phyloP scores from a whole-genome alignment of 1,140 invertebrate genomes.

The Drosophila sp. region DNA sequence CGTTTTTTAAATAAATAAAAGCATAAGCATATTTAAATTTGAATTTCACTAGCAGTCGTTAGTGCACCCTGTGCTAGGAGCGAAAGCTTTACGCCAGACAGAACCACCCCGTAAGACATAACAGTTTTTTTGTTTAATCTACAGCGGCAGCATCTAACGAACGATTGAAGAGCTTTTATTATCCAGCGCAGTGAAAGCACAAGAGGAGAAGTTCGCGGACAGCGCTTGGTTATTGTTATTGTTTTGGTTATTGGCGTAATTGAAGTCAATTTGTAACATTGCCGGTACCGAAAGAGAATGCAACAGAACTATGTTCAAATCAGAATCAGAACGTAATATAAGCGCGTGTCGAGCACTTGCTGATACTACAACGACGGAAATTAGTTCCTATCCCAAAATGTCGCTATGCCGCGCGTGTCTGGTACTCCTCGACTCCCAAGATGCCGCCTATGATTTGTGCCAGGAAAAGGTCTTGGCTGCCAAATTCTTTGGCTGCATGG shows the following conservation, averaged over 20 bases:
- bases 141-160: conserved; percentile 34
- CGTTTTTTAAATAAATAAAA: conserved; percentile 21
- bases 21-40: conserved; percentile 9
- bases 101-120: conserved; percentile 37
- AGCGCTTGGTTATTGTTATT: conserved; percentile 24
- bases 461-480: conserved; percentile 55
- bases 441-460: conserved; percentile 49
- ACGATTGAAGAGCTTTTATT: conserved; percentile 49
- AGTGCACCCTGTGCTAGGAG: conserved; percentile 19
- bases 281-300: conserved; percentile 6
- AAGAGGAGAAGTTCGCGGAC: conserved; percentile 18
- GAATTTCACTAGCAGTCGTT: conserved; percentile 2
- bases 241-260: conserved; percentile 13
- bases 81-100: conserved; percentile 7
- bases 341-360: conserved; percentile 49
- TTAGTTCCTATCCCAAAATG: conserved; percentile 21
- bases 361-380: conserved; percentile 36
- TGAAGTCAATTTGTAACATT: background rate
- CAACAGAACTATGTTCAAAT: conserved; percentile 46
- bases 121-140: conserved; percentile 29
- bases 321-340: conserved; percentile 46
- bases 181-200: conserved; percentile 59
- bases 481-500: conserved; percentile 59
- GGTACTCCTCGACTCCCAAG: conserved; percentile 53
- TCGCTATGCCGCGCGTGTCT: conserved; percentile 66